Base-by-base conservation (phyloP, 2,888 invertebrate genomes). In the Ectemnius lituratus region DNA sequence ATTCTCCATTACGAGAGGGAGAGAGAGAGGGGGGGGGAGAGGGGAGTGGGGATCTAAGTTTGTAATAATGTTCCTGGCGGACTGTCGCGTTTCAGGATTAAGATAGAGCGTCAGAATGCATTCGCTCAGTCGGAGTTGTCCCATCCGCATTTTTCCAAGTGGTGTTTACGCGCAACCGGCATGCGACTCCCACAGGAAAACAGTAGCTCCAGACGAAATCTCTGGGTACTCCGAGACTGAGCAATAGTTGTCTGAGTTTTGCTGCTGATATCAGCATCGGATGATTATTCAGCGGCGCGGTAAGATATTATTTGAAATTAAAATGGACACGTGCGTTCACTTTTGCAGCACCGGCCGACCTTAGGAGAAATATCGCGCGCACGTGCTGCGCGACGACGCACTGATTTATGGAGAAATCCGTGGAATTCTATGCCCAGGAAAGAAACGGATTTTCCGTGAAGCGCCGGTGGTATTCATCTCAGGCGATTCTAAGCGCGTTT, bases 11-110 rank as follows among this genome's bases (percentile, higher is more conserved):
- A 16, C 4, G 49, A 13, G 4, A 4, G 49, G 4, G 52, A 52
- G n/a, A n/a, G 52, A n/a, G 52, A n/a, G n/a, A n/a, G n/a, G n/a
- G n/a, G n/a, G n/a, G n/a, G n/a, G n/a, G n/a, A n/a, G n/a, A n/a
- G n/a, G n/a, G n/a, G n/a, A n/a, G n/a, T n/a, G 13, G 16, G 2
- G 2, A 52, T 82, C 76, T 76, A 82, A 82, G 70, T 80, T 61
- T 47, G 56, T 73, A 74, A 79, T 82, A 79, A 79, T 80, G 73
- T 69, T 64, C 79, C 63, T 69, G 69, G 62, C 69, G 63, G 74
- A 69, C 72, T 62, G 73, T 70, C 72, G 80, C 80, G 66, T 73
- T 76, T 78, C 78, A 73, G 76, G 82, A 80, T 80, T 81, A 73
- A 73, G 62, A 46, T 64, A 57, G 65, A 68, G 47, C 59, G 63